Conservation (phyloP, 53 echinoderm and acorn worm genomes). For the Astropecten irregularis region DNA sequence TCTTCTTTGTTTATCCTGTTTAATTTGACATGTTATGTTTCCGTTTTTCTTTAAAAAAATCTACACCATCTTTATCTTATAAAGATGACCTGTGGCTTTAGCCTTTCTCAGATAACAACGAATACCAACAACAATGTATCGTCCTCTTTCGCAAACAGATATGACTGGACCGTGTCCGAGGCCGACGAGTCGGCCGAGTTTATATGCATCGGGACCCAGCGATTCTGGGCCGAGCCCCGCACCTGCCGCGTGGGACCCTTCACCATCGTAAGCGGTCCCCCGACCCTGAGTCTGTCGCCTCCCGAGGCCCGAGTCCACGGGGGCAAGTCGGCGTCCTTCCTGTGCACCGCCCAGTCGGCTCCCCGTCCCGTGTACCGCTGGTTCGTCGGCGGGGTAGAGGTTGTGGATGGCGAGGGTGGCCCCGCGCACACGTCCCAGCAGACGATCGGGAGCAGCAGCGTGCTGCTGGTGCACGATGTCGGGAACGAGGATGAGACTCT, state of each 20-base stretch:
- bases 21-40: too few species aligned
- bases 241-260: constrained; percentile 69
- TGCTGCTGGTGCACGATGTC: constrained; percentile 7
- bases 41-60: too few species aligned
- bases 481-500: neutral
- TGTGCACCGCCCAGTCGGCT: constrained; percentile 72
- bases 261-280: constrained; percentile 59
- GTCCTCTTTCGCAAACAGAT: neutral
- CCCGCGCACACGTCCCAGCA: constrained; percentile 10
- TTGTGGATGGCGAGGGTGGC: neutral
- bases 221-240: constrained; percentile 74
- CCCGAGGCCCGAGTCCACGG: constrained; percentile 17
- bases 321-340: constrained; percentile 67
- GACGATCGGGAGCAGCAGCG: constrained; percentile 2
- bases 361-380: constrained; percentile 65
- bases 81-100: too few species aligned
- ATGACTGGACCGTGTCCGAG: constrained; percentile 71
- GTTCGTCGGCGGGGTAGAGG: constrained; percentile 65
- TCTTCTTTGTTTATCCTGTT: too few species aligned
- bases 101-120: too few species aligned
- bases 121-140: too few species aligned
- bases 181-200: constrained; percentile 66
- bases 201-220: constrained; percentile 66
- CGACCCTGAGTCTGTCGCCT: constrained; percentile 65
- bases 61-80: too few species aligned